Evolutionary conservation across 1,140 invertebrate species (phyloP).

Genomic region (Drosophila kanapiae): DNA sequence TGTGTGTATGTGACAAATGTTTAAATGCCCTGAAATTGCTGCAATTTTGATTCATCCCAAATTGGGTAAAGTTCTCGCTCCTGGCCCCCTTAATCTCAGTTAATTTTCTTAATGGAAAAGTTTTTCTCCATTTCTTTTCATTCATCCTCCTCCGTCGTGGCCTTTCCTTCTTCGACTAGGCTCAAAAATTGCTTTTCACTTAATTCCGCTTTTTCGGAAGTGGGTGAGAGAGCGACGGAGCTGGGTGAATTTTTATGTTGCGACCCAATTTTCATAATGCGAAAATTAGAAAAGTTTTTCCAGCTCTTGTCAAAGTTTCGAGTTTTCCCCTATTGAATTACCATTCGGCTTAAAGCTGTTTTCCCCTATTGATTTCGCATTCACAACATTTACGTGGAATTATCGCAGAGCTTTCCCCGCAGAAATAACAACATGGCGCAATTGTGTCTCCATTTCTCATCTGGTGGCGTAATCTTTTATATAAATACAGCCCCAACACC

Average conservation of each 20-base stretch:
- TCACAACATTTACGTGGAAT: constrained; percentile 68
- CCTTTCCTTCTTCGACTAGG: constrained; percentile 28
- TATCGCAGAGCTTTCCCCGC: constrained; percentile 59
- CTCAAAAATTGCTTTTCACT: constrained; percentile 66
- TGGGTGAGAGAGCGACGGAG: not conserved
- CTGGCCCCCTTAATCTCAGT: constrained; percentile 73
- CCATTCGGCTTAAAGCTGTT: constrained; percentile 61
- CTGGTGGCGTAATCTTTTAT: constrained; percentile 76
- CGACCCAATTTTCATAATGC: constrained; percentile 75
- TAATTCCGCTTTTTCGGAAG: not conserved
- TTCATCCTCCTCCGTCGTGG: constrained; percentile 12
- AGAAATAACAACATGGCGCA: constrained; percentile 40
- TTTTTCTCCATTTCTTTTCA: constrained; percentile 58
- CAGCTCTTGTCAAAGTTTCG: constrained; percentile 26
- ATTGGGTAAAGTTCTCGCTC: constrained; percentile 14
- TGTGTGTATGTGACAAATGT: constrained; percentile 71
- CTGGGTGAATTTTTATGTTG: constrained; percentile 23
- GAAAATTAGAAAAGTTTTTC: constrained; percentile 78
- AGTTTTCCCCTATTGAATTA: constrained; percentile 17
- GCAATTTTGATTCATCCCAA: constrained; percentile 61
- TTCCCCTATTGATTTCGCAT: constrained; percentile 74
- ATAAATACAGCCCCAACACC: constrained; percentile 72
- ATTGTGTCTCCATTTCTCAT: constrained; percentile 64
- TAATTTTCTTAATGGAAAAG: constrained; percentile 83
- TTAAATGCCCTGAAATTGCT: constrained; percentile 77